A percentile compares a stretch with the other conserved stretches of the same genome.
Conservation (phyloP, 2,113 vertebrate genomes). For the Pelecanoides urinatrix region DNA sequence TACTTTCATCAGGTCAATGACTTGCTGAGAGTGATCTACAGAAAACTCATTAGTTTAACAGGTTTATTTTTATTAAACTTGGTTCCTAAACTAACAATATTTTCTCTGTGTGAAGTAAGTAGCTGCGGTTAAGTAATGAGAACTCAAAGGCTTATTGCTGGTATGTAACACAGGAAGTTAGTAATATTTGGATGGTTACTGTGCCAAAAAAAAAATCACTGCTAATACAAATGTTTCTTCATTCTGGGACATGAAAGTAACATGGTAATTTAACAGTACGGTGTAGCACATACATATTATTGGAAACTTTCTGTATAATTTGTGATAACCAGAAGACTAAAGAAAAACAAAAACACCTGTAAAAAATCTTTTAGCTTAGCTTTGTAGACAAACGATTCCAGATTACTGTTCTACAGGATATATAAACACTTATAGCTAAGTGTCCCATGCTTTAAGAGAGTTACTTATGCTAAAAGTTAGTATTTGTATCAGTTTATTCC, state of each 20-base stretch:
- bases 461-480: neutral
- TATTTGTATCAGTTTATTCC: neutral
- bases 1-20: neutral
- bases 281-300: neutral
- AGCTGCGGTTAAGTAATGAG: neutral
- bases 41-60: conserved; percentile 1
- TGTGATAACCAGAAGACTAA: neutral
- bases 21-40: neutral
- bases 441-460: neutral
- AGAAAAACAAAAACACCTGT: neutral
- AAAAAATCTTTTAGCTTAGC: neutral
- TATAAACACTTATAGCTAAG: neutral
- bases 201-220: conserved; percentile 3
- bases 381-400: neutral
- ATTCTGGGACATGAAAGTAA: neutral
- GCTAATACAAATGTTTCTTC: neutral
- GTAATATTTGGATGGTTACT: neutral
- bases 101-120: neutral
- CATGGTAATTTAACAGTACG: accelerated
- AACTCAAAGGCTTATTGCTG: neutral
- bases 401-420: neutral
- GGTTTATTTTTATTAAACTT: conserved; percentile 35
- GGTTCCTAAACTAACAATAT: neutral
- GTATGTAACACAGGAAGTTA: conserved; percentile 43
- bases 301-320: neutral